These are phyloP conservation scores for Diabrotica undecimpunctata DNA, from an alignment of 1,140 invertebrate genomes.

Conservation along the genomic window DNA sequence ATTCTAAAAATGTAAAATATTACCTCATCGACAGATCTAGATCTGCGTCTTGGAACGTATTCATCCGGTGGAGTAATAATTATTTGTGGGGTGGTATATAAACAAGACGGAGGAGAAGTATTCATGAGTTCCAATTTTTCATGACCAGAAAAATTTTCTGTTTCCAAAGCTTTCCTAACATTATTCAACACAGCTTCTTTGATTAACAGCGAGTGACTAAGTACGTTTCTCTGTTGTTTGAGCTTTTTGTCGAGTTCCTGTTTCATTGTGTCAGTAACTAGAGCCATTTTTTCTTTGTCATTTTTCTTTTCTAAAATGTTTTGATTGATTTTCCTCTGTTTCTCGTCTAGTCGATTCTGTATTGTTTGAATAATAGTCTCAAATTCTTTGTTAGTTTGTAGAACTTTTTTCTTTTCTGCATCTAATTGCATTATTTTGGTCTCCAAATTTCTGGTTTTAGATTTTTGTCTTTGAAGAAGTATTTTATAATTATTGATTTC, in stretches of 20 bases:
- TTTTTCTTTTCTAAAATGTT: constrained; percentile 71
- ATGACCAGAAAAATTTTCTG: constrained; percentile 37
- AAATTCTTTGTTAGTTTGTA: constrained; percentile 47
- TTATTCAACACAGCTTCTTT: constrained; percentile 53
- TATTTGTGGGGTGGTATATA: background rate
- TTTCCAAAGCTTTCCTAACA: constrained; percentile 51
- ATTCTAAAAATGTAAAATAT: background rate
- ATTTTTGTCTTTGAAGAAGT: constrained; percentile 50
- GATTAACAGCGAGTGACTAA: constrained; percentile 53
- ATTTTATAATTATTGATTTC: constrained; percentile 39
- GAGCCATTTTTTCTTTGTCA: constrained; percentile 66
- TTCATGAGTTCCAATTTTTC: constrained; percentile 4
- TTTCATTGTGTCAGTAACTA: constrained; percentile 67
- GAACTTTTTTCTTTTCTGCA: constrained; percentile 51
- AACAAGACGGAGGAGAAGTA: background rate
- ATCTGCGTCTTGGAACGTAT: constrained; percentile 11
- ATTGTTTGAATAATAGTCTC: constrained; percentile 41
- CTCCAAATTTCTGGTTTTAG: constrained; percentile 60
- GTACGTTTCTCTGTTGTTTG: constrained; percentile 61
- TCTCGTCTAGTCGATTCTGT: constrained; percentile 56
- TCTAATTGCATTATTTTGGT: constrained; percentile 56
- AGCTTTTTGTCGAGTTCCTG: constrained; percentile 63
- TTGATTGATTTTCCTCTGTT: constrained; percentile 66
- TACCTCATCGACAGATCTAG: constrained; percentile 18
- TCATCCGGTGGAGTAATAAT: background rate